These are phyloP conservation scores for Melitaea athalia DNA, from an alignment of 2,888 invertebrate genomes.

Conservation along the genomic window DNA sequence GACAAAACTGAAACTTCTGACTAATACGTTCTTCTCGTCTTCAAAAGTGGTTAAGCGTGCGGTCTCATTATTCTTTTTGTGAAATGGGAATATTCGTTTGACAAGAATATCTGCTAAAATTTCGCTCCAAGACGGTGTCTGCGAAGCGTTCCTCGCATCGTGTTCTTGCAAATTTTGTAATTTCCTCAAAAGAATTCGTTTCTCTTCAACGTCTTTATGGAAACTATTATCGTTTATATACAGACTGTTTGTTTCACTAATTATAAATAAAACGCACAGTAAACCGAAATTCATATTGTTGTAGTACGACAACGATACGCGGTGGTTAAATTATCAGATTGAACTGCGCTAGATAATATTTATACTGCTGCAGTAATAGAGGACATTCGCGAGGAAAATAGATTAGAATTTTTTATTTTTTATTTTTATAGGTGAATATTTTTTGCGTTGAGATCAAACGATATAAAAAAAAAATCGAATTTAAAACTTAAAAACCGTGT, in stretches of 20 bases:
- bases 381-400: slow-evolving; percentile 52
- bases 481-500: too few relatives aligned
- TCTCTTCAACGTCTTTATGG: slow-evolving; percentile 50
- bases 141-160: slow-evolving; percentile 46
- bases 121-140: slow-evolving; percentile 66
- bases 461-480: too few relatives aligned
- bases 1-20: slow-evolving; percentile 55
- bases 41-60: slow-evolving; percentile 41
- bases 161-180: slow-evolving; percentile 59
- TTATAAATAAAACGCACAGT: slow-evolving; percentile 55
- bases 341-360: slow-evolving; percentile 58
- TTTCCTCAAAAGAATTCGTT: slow-evolving; percentile 65
- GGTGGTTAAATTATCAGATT: slow-evolving; percentile 60
- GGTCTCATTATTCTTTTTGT: slow-evolving; percentile 45
- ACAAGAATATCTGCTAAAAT: slow-evolving; percentile 67
- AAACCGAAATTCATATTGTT: slow-evolving; percentile 64
- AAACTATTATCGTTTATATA: slow-evolving; percentile 47
- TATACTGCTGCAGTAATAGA: slow-evolving; percentile 55
- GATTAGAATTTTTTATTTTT: neutral
- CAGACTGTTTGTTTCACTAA: slow-evolving; percentile 55
- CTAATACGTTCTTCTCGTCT: slow-evolving; percentile 45
- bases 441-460: too few relatives aligned
- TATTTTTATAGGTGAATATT: neutral
- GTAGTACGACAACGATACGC: slow-evolving; percentile 51
- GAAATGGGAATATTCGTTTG: slow-evolving; percentile 60